Conservation (phyloP, 1,140 invertebrate species). For the Nylanderia fulva region DNA sequence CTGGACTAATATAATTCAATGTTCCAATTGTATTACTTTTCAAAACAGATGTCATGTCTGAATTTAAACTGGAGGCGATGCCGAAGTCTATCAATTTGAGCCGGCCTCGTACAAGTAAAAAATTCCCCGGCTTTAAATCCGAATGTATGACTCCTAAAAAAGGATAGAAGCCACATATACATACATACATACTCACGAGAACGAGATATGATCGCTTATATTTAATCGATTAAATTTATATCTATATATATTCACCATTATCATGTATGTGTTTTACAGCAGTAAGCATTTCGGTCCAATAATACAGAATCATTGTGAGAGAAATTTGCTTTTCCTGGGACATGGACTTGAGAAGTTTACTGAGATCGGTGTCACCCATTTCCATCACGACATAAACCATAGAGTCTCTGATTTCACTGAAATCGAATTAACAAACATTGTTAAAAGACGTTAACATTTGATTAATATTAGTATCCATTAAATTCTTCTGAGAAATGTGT, state of each 20-base stretch:
- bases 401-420: slow-evolving; percentile 87
- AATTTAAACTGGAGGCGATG: slow-evolving; percentile 96
- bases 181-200: slow-evolving; percentile 64
- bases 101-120: slow-evolving; percentile 94
- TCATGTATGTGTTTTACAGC: slow-evolving; percentile 97
- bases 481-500: background rate
- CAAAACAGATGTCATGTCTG: slow-evolving; percentile 95
- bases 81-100: slow-evolving; percentile 99
- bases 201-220: background rate
- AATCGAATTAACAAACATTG: slow-evolving; percentile 63
- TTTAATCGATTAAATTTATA: background rate
- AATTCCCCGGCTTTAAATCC: slow-evolving; percentile 99
- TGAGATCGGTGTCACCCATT: slow-evolving; percentile 96
- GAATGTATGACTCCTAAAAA: slow-evolving; percentile 96
- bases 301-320: slow-evolving; percentile 92
- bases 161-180: slow-evolving; percentile 70
- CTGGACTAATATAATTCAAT: slow-evolving; percentile 98
- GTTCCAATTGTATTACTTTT: slow-evolving; percentile 94
- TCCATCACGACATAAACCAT: slow-evolving; percentile 96
- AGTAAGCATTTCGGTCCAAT: slow-evolving; percentile 97
- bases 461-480: background rate
- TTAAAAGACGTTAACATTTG: background rate
- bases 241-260: slow-evolving; percentile 88
- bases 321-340: slow-evolving; percentile 87
- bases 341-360: slow-evolving; percentile 90